phyloP scores from a whole-genome alignment of 1,140 invertebrate genomes.

The Aphelenchoides avenae region DNA sequence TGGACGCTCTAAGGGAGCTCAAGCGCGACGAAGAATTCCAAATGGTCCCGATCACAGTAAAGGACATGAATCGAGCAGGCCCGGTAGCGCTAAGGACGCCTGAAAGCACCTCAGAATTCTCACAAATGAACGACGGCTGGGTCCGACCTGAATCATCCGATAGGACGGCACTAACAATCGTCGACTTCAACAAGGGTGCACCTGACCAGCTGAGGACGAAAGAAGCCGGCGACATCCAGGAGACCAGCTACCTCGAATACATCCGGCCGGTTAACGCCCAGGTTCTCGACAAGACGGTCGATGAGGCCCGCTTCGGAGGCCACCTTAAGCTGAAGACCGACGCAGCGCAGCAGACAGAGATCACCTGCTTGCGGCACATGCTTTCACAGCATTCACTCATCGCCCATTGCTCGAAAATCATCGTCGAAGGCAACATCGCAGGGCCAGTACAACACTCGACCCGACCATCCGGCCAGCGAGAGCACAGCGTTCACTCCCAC shows the following conservation, averaged over 20 bases:
- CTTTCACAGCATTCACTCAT: conserved; percentile 8
- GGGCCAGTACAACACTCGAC: conserved; percentile 1
- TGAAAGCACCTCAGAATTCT: conserved; percentile 19
- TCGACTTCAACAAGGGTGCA: conserved; percentile 12
- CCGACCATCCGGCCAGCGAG: conserved; percentile 15
- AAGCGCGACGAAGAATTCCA: conserved; percentile 32
- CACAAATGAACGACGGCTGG: conserved; percentile 20
- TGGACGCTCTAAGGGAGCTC: conserved; percentile 22
- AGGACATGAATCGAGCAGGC: conserved; percentile 15
- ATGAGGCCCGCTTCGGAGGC: conserved; percentile 24
- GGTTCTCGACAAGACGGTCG: conserved; percentile 6
- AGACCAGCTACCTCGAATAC: conserved; percentile 21
- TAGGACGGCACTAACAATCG: conserved; percentile 12
- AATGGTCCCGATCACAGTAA: conserved; percentile 5
- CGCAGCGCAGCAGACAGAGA: conserved; percentile 31
- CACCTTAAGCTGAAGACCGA: conserved; percentile 26
- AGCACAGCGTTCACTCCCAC: conserved; percentile 22
- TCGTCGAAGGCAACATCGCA: conserved; percentile 2
- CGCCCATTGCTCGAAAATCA: conserved; percentile 14
- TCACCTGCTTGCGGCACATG: conserved; percentile 26
- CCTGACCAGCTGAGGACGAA: conserved; percentile 14
- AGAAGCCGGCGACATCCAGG: conserved; percentile 27
- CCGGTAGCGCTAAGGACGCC: conserved; percentile 32
- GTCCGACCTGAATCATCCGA: conserved; percentile 16
- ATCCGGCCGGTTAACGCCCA: not conserved